Base-by-base conservation (phyloP, 1,140 invertebrate species). In the Palaemon carinicauda region DNA sequence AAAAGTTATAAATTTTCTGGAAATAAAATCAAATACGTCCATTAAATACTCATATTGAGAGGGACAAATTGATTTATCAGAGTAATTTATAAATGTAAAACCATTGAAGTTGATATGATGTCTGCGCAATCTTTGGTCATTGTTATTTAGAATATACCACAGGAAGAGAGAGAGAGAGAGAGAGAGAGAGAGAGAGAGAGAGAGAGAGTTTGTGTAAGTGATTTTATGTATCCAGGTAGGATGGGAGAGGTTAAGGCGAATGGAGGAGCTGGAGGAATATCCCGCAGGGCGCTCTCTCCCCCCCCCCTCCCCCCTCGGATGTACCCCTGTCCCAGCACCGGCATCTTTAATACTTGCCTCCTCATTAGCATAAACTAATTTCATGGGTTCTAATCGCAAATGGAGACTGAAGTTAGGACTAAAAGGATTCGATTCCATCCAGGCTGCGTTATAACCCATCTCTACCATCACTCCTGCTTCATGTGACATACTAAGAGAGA, bases 301-400 rank as follows among this genome's bases (percentile, higher is more conserved):
- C 29, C 29, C 21, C 24, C 9, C 21, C 12, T 9, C 60, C 21
- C 21, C n/a, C 60, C 29, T 29, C 21, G 60, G 60, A 10, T 10
- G 29, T 21, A 29, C 29, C 41, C 75, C 31, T 19, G n/a, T 74
- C n/a, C 19, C 29, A 74, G 73, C 31, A 74, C n/a, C 29, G n/a
- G 41, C 60, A 29, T 69, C 29, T 69, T 73, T 29, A 31, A 75
- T 80, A 65, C 54, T 60, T 65, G 24, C 21, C 79, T 41, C 24
- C 56, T 80, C 79, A 80, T 80, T 80, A 80, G 79, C 79, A 80
- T 80, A 80, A 80, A 80, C 21, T 80, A 53, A 80, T 80, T 80
- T 80, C 79, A 80, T 80, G 79, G 79, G 52, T 80, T 80, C 79
- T 80, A 80, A 80, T 65, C 79, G 79, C 79, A 80, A 80, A 80